A percentile compares a stretch with the other conserved stretches of the same genome.
phyloP scores from a whole-genome alignment of 2,888 invertebrate species.

The Drosophila sordidapex region DNA sequence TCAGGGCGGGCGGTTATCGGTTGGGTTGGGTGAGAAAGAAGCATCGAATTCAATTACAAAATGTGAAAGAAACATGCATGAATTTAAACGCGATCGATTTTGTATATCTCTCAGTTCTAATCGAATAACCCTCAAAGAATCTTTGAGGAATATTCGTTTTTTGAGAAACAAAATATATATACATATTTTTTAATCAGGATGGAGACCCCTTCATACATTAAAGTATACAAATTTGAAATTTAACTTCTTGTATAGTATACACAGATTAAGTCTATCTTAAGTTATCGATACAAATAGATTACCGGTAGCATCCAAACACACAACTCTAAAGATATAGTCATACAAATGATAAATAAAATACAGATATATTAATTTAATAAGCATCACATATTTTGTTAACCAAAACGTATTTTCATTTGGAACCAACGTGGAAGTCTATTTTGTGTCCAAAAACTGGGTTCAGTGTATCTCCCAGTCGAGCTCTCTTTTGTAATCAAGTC shows the following conservation, averaged over 20 bases:
- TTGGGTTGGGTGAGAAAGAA: not conserved
- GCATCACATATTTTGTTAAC: not conserved
- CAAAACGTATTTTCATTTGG: not conserved
- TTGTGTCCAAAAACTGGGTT: not conserved
- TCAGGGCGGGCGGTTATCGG: conserved; percentile 8
- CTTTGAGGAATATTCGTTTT: not conserved
- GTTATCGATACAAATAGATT: not conserved
- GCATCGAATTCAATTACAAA: conserved; percentile 19
- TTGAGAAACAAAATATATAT: not conserved
- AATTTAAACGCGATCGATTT: not conserved
- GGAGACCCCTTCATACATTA: too few species aligned
- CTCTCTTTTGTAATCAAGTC: not conserved
- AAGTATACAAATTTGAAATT: not conserved
- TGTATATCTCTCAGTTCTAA: not conserved
- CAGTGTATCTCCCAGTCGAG: not conserved
- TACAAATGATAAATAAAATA: not conserved
- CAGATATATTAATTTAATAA: not conserved
- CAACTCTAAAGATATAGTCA: not conserved
- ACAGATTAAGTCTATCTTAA: not conserved
- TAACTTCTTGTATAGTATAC: not conserved
- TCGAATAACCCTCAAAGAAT: not conserved
- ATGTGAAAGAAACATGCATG: conserved; percentile 1
- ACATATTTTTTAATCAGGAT: not conserved
- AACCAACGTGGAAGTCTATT: not conserved
- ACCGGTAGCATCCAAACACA: not conserved